A percentile compares a stretch with the other conserved stretches of the same genome.
phyloP scores from a whole-genome alignment of 2,888 invertebrate genomes.

The Spilarctia lutea region DNA sequence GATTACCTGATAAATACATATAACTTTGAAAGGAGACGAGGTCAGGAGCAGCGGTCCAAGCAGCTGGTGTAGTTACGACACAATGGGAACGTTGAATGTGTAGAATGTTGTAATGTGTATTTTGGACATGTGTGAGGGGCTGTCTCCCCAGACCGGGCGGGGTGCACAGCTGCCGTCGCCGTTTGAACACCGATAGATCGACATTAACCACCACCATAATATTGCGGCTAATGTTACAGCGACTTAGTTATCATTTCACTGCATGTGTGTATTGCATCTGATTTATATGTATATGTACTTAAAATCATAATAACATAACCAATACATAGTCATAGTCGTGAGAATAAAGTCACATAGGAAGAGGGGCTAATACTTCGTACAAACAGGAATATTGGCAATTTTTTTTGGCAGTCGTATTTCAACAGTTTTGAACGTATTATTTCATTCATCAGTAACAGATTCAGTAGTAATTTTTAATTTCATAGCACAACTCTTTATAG shows the following conservation, averaged over 20 bases:
- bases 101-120: conserved; percentile 62
- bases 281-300: no score
- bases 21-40: conserved; percentile 19
- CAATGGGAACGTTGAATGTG: conserved; percentile 54
- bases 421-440: no score
- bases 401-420: no score
- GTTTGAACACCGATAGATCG: conserved; percentile 62
- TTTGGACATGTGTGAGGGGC: conserved; percentile 61
- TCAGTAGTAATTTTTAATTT: no score
- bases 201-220: background rate
- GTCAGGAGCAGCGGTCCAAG: conserved; percentile 36
- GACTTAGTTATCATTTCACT: background rate
- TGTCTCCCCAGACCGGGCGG: conserved; percentile 56
- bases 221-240: background rate
- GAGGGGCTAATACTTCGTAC: no score
- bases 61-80: conserved; percentile 61
- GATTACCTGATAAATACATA: background rate
- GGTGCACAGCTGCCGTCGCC: conserved; percentile 60
- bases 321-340: no score
- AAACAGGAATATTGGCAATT: no score
- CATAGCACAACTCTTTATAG: no score
- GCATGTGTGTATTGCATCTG: background rate
- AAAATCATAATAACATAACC: no score
- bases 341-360: no score
- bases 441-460: no score